These are phyloP conservation scores for Leptoclinus maculatus DNA, from an alignment of 2,797 vertebrate species.

Conservation along the genomic window DNA sequence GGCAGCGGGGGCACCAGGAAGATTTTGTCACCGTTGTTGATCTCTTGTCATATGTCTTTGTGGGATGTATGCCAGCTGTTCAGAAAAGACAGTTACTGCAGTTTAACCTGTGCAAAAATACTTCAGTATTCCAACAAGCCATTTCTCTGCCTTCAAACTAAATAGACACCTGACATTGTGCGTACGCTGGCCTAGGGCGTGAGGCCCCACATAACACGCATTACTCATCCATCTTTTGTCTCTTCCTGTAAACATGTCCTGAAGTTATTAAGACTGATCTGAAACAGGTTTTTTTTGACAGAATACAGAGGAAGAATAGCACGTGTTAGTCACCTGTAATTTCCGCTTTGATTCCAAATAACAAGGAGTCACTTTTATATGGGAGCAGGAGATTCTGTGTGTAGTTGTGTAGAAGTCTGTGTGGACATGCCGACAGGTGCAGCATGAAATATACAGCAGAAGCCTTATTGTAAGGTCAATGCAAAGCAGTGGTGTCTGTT, in stretches of 20 bases:
- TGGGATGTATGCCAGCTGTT: not conserved
- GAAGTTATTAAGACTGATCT: constrained; percentile 22
- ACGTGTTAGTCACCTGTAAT: constrained; percentile 4
- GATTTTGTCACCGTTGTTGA: not conserved
- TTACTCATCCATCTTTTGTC: constrained; percentile 64
- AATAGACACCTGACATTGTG: constrained; percentile 44
- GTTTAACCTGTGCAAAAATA: constrained; percentile 1
- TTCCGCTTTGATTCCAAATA: not conserved
- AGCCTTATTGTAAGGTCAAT: not conserved
- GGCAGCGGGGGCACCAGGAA: not conserved
- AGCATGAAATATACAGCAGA: not conserved
- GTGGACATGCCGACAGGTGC: not conserved
- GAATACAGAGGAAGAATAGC: not conserved
- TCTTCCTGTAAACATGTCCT: constrained; percentile 48
- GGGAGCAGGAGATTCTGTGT: not conserved
- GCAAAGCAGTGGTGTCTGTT: not conserved
- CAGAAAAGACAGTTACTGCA: not conserved
- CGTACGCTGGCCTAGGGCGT: constrained; percentile 46
- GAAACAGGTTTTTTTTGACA: constrained; percentile 28
- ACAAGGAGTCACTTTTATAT: constrained; percentile 9
- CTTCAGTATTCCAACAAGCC: not conserved
- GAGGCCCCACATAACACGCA: constrained; percentile 22
- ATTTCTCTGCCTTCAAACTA: constrained; percentile 25
- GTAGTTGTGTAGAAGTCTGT: not conserved
- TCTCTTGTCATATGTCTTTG: not conserved